These are phyloP conservation scores for Microcebus tavaratra DNA, from an alignment of 2,113 vertebrate genomes.

Conservation along the genomic window DNA sequence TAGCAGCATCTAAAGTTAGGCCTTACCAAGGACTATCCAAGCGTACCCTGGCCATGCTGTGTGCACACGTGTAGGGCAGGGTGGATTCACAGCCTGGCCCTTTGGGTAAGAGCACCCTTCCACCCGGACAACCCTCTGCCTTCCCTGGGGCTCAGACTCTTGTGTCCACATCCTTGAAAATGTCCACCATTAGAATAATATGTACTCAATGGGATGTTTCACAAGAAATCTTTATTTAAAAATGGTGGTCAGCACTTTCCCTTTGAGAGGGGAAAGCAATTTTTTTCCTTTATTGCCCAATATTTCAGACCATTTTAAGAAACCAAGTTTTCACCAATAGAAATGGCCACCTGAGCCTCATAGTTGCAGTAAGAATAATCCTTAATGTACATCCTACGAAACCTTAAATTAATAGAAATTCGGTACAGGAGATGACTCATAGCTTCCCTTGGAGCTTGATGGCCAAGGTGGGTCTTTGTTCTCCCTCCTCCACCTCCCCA, in stretches of 20 bases:
- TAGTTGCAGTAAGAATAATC: background rate
- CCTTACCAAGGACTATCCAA: fast-evolving
- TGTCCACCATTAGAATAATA: background rate
- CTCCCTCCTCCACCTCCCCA: no score
- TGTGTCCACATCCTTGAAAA: background rate
- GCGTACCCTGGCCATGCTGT: fast-evolving
- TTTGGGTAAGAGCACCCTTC: background rate
- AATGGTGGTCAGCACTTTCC: background rate
- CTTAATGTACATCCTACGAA: background rate
- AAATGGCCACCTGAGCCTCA: background rate
- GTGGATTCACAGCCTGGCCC: background rate
- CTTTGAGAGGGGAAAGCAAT: background rate
- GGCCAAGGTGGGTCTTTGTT: background rate
- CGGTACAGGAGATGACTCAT: background rate
- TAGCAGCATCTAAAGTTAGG: background rate
- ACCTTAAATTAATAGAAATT: background rate
- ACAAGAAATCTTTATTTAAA: background rate
- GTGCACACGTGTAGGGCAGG: background rate
- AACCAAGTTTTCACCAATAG: background rate
- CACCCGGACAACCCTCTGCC: background rate
- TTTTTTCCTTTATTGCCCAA: background rate
- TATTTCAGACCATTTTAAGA: conserved; percentile 30
- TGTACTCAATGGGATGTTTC: background rate
- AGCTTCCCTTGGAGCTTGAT: background rate
- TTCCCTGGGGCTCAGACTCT: background rate